Conservation (phyloP, 2,888 invertebrate genomes). For the Metalampra italica region DNA sequence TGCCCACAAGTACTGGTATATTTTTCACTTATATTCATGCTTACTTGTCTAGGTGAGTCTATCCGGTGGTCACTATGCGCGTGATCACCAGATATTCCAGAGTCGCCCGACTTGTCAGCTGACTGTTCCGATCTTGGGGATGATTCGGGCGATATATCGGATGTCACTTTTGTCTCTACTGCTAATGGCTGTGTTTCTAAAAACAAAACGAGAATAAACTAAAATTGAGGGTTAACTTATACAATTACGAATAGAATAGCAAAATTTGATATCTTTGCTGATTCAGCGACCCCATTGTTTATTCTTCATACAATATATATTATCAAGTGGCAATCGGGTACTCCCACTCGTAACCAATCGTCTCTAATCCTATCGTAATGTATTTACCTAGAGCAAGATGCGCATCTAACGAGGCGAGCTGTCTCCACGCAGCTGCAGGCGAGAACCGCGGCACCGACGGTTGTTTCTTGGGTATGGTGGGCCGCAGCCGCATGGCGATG, state of each 20-base stretch:
- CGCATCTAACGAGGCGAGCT: conserved; percentile 81
- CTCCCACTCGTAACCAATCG: too few relatives aligned
- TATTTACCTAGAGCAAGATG: conserved; percentile 55
- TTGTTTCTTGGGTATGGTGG: conserved; percentile 88
- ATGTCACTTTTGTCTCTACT: conserved; percentile 71
- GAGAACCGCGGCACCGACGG: conserved; percentile 88
- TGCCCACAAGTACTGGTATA: too few relatives aligned
- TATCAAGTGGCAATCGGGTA: too few relatives aligned
- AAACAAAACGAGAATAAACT: conserved; percentile 5
- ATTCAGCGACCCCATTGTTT: too few relatives aligned
- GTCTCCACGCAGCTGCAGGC: conserved; percentile 90
- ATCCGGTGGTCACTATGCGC: conserved; percentile 66
- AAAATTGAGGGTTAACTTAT: background rate
- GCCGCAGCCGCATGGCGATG: conserved; percentile 85
- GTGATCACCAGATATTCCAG: conserved; percentile 88
- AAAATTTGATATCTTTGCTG: too few relatives aligned
- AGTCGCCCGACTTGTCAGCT: conserved; percentile 88
- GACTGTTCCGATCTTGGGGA: conserved; percentile 71
- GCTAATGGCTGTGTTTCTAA: conserved; percentile 61
- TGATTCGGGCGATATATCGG: conserved; percentile 58
- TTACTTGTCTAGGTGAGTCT: conserved; percentile 60
- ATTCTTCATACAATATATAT: too few relatives aligned
- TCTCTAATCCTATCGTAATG: too few relatives aligned
- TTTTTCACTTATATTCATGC: background rate
- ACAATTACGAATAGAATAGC: background rate